Base-by-base conservation (phyloP, 2,797 vertebrate genomes). In the Catostomus latipinnis region DNA sequence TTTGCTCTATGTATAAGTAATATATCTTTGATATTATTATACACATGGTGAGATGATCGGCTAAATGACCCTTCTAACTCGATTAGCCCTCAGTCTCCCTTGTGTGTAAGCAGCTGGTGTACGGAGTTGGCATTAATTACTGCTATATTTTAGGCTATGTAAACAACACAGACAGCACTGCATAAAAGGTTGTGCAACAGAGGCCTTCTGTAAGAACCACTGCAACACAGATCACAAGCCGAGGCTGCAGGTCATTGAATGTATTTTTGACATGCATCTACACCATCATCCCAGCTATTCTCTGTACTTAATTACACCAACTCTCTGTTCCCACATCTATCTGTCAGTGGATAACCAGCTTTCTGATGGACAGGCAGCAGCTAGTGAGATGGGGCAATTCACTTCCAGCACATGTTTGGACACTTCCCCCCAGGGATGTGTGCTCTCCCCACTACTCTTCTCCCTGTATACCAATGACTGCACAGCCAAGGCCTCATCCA, bases 161-260 rank as follows among this genome's bases (percentile, higher is more conserved):
- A 74, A 49, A 53, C 34, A 34, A 48, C 74, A 83, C 62, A 80
- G 78, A 65, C 13, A 13, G 10, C 2, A 1, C 52, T 11, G 61
- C 4, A 80, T 57, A 80, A 66, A 45, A 56, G 68, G 0, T 8
- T 65, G 77, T 70, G 49, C 60, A 61, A 73, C 69, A 71, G 58
- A 65, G n/a, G 18, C 22, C 62, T 62, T 77, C 56, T 78, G 63
- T 73, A 22, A 71, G 34, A 43, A 54, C 50, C 6, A 1, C 46
- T 60, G 18, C 22, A 61, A 45, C 46, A 66, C 52, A 65, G 70
- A 80, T 86, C 79, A 83, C 70, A 71, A 82, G 56, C 71, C 22
- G 34, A 70, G 49, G 69, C 75, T 70, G 22, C 67, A 10, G 78
- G 60, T 78, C 69, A 83, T 69, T 76, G 56, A 72, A 80, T 74